A percentile compares a stretch with the other conserved stretches of the same genome.
Evolutionary conservation across 92 coral and sea anemone genomes (phyloP).

Genomic region (Virgularia gustaviana): DNA sequence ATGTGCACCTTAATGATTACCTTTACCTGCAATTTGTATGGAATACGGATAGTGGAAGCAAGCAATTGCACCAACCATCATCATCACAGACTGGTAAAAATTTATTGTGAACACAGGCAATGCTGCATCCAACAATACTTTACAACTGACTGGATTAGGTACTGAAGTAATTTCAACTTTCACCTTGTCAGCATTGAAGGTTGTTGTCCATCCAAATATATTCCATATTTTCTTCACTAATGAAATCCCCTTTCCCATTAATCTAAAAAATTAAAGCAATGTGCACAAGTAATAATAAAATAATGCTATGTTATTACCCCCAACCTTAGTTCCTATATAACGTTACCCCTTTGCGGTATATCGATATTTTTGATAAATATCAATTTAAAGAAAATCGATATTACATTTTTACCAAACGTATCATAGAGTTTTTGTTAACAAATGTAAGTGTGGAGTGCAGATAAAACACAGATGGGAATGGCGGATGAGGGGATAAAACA

Average conservation of each 20-base stretch:
- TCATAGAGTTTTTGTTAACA: too few species aligned
- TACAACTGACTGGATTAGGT: constrained; percentile 11
- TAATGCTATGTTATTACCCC: too few species aligned
- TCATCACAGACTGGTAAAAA: constrained; percentile 33
- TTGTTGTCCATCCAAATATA: constrained; percentile 39
- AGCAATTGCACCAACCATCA: constrained; percentile 46
- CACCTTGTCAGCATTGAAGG: constrained; percentile 7
- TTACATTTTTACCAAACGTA: too few species aligned
- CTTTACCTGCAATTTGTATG: constrained; percentile 36
- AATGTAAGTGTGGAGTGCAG: too few species aligned
- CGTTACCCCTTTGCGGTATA: too few species aligned
- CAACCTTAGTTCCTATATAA: too few species aligned
- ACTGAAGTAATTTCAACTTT: neutral
- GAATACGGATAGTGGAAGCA: constrained; percentile 43
- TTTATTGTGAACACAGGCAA: constrained; percentile 31
- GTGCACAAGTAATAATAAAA: too few species aligned
- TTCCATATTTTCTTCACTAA: constrained; percentile 11
- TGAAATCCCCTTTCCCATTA: constrained; percentile 26
- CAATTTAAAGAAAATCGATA: too few species aligned
- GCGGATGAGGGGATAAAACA: too few species aligned
- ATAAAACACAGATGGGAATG: too few species aligned
- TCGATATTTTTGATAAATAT: too few species aligned
- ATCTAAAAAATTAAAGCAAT: constrained; percentile 6
- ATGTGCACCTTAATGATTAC: constrained; percentile 11
- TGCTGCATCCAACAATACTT: constrained; percentile 23